phyloP scores from a whole-genome alignment of 2,113 vertebrate species.

The Antechinus flavipes region DNA sequence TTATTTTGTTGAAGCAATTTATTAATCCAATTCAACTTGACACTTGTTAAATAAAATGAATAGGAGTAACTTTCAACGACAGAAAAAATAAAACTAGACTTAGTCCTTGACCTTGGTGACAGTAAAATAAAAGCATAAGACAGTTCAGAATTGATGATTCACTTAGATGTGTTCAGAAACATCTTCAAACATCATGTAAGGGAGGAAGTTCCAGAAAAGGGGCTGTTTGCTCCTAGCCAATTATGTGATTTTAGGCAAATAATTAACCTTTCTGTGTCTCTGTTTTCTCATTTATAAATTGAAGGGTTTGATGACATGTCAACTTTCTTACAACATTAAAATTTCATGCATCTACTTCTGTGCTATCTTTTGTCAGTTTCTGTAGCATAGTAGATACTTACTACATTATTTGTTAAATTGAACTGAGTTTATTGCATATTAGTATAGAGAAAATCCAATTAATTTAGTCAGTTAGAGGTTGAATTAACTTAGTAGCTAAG shows the following conservation, averaged over 20 bases:
- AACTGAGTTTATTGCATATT: not conserved
- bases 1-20: not conserved
- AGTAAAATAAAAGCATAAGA: not conserved
- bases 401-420: not conserved
- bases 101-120: not conserved
- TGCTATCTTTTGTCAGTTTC: not conserved
- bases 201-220: too few relatives aligned
- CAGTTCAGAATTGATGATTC: not conserved
- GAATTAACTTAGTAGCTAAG: not conserved
- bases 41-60: not conserved
- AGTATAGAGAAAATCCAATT: not conserved
- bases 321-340: not conserved
- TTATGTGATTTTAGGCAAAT: not conserved
- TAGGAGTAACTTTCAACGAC: not conserved
- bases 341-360: not conserved
- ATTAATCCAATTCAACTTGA: not conserved
- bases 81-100: not conserved
- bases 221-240: too few relatives aligned
- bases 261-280: not conserved
- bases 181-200: fast-evolving
- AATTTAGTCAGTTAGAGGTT: not conserved
- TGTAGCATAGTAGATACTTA: not conserved
- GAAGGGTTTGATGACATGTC: not conserved
- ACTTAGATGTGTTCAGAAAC: not conserved
- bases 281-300: not conserved